Conservation (phyloP, 2,113 vertebrate genomes). For the Microcebus ravelobensis region DNA sequence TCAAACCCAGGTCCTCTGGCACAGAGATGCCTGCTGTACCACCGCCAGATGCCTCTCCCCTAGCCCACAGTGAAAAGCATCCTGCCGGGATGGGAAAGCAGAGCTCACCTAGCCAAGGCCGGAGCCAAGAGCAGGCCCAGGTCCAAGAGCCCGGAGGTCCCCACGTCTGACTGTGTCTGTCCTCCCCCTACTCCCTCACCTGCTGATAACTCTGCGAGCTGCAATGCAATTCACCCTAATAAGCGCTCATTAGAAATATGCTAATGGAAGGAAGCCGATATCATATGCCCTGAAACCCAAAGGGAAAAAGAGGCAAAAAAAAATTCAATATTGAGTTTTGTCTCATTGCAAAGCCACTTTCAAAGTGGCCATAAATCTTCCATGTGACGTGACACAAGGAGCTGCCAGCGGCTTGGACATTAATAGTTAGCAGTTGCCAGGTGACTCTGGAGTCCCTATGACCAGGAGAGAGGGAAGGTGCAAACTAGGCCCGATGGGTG, state of each 20-base stretch:
- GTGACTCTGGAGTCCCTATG: not conserved
- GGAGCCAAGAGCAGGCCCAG: not conserved
- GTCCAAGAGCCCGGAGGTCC: not conserved
- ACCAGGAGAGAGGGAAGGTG: not conserved
- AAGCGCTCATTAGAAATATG: constrained; percentile 71
- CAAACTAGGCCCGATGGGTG: rapidly evolving
- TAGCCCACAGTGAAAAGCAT: not conserved
- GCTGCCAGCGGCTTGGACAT: not conserved
- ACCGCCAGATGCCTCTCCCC: rapidly evolving
- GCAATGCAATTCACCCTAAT: constrained; percentile 67
- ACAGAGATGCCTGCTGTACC: not conserved
- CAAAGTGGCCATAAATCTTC: constrained; percentile 76
- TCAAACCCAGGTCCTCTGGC: not conserved
- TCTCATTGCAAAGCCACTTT: constrained; percentile 79
- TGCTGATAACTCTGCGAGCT: constrained; percentile 43
- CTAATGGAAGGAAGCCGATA: constrained; percentile 68
- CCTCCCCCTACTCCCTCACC: not conserved
- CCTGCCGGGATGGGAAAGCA: not conserved
- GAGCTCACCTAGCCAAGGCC: not conserved
- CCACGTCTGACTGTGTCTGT: not conserved
- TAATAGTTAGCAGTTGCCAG: constrained; percentile 38
- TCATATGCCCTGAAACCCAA: constrained; percentile 59
- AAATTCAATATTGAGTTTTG: constrained; percentile 77
- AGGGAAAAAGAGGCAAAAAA: constrained; percentile 37
- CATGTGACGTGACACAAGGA: constrained; percentile 12